These are phyloP conservation scores for Chelonia mydas DNA, from an alignment of 2,797 vertebrate species.

Conservation along the genomic window DNA sequence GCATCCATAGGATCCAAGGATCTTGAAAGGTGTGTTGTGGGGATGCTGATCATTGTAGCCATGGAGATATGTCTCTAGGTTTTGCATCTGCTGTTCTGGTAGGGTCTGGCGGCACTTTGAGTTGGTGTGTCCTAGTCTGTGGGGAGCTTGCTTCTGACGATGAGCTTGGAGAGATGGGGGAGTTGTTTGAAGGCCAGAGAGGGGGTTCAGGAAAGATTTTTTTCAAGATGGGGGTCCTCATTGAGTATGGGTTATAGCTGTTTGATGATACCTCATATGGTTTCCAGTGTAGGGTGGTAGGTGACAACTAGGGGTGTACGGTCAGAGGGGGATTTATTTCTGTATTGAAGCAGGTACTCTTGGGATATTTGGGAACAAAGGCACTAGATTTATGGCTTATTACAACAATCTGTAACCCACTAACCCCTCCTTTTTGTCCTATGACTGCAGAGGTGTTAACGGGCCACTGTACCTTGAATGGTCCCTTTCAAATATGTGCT, in stretches of 20 bases:
- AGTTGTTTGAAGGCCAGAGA: not conserved
- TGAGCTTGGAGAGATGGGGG: not conserved
- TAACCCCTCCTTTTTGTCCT: not conserved
- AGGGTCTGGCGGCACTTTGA: not conserved
- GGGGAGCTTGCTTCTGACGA: not conserved
- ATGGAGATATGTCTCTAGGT: not conserved
- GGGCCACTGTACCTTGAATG: not conserved
- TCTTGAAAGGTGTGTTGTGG: not conserved
- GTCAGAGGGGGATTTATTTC: not conserved
- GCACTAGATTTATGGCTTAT: not conserved
- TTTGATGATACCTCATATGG: not conserved
- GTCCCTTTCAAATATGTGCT: not conserved
- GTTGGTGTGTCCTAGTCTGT: not conserved
- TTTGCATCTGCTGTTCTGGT: not conserved
- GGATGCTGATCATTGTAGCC: not conserved
- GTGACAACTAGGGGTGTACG: not conserved
- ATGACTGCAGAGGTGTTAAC: not conserved
- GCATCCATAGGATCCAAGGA: not conserved
- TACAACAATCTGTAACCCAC: not conserved
- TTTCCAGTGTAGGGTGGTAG: not conserved
- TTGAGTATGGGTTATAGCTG: not conserved
- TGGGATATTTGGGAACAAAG: not conserved
- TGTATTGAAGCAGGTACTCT: not conserved
- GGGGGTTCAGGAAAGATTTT: not conserved
- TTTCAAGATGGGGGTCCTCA: not conserved